phyloP scores from a whole-genome alignment of 2,797 vertebrate genomes.

The Bradypodion ventrale region DNA sequence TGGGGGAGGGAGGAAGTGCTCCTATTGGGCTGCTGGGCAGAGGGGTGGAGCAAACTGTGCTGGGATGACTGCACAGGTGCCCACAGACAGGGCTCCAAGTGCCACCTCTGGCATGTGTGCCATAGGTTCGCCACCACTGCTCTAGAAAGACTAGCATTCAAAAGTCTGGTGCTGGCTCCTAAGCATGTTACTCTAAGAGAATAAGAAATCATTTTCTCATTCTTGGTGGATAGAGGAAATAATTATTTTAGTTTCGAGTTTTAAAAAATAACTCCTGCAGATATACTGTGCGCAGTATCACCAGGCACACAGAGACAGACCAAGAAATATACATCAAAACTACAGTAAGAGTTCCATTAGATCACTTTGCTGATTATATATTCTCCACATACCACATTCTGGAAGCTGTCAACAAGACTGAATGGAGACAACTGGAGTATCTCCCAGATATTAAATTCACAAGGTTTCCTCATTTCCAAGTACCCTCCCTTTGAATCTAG shows the following conservation, averaged over 20 bases:
- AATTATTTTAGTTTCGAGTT: neutral
- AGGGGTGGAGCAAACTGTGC: no score
- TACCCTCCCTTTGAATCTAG: neutral
- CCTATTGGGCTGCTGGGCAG: no score
- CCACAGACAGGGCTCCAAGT: no score
- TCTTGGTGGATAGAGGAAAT: neutral
- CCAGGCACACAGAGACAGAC: neutral
- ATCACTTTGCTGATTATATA: neutral
- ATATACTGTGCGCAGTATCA: neutral
- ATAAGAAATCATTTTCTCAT: neutral
- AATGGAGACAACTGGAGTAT: slow-evolving; percentile 1
- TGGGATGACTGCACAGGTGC: no score
- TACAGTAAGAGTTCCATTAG: neutral
- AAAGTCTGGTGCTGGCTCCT: neutral
- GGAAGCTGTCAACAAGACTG: slow-evolving; percentile 14
- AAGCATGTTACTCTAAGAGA: neutral
- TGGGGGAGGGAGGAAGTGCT: no score
- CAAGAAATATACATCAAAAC: neutral
- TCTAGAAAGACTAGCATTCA: neutral
- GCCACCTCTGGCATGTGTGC: no score
- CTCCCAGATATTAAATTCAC: slow-evolving; percentile 1
- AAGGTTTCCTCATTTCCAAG: neutral
- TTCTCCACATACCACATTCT: neutral
- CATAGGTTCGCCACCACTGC: no score
- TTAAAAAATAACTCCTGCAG: neutral